A percentile compares a stretch with the other conserved stretches of the same genome.
These are phyloP conservation scores for Ctena decussata DNA, from an alignment of 2,888 invertebrate genomes.

Conservation along the genomic window DNA sequence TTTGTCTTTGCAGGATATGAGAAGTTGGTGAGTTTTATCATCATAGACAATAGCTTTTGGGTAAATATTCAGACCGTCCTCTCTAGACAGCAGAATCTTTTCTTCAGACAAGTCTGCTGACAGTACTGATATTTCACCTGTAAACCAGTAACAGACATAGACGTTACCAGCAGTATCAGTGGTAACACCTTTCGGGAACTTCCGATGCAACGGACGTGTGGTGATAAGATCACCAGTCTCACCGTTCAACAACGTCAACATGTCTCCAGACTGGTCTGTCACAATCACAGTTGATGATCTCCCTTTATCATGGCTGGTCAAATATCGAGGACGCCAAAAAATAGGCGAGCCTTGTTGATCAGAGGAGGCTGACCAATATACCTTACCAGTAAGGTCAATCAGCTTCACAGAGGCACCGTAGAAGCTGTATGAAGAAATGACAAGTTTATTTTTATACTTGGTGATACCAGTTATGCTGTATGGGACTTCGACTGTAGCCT, in stretches of 20 bases:
- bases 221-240: not conserved
- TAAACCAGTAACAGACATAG: not conserved
- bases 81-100: not conserved
- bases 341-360: not conserved
- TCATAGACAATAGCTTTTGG: not conserved
- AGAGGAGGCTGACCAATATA: not conserved
- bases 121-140: not conserved
- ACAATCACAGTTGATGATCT: not conserved
- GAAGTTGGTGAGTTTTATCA: no score
- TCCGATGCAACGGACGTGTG: not conserved
- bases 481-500: no score
- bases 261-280: not conserved
- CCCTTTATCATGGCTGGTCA: not conserved
- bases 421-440: not conserved
- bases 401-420: not conserved
- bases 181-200: not conserved
- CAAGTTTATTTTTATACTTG: no score
- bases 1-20: no score
- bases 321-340: not conserved
- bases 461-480: no score
- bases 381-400: not conserved
- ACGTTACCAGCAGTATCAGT: not conserved
- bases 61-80: not conserved
- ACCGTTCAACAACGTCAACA: not conserved
- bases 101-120: not conserved